These are phyloP conservation scores for Macrochelys suwanniensis DNA, from an alignment of 2,797 vertebrate genomes.

Conservation along the genomic window DNA sequence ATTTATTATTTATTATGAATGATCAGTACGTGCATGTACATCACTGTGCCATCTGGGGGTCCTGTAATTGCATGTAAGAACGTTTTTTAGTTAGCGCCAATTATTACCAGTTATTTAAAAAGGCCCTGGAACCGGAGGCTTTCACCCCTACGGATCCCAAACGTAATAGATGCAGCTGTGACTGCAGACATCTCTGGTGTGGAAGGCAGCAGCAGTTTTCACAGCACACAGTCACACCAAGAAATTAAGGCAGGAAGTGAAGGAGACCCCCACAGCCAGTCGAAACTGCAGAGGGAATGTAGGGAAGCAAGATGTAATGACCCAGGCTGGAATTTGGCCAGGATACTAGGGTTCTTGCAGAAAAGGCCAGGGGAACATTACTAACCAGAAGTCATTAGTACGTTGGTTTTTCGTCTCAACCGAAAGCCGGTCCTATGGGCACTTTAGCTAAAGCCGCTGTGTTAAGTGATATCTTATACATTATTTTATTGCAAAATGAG, in stretches of 20 bases:
- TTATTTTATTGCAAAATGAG: neutral
- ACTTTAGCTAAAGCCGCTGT: neutral
- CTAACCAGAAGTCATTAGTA: neutral
- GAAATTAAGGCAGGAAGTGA: neutral
- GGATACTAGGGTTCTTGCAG: accelerated
- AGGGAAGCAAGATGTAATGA: neutral
- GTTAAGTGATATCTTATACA: neutral
- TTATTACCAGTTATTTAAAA: neutral
- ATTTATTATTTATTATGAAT: conserved; percentile 32
- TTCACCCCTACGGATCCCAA: neutral
- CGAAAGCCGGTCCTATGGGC: neutral
- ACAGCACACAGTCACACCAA: neutral
- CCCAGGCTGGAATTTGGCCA: neutral
- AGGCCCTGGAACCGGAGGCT: neutral
- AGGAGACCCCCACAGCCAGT: neutral
- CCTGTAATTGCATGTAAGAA: neutral
- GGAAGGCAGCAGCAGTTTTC: neutral
- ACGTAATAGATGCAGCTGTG: neutral
- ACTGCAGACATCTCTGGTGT: accelerated
- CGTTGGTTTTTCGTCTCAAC: accelerated
- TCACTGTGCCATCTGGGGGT: neutral
- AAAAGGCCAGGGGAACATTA: accelerated
- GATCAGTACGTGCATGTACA: neutral
- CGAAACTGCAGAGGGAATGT: neutral
- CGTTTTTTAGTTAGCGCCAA: neutral